Conservation (phyloP, 92 coral and sea anemone species). For the Zoanthus sociatus region DNA sequence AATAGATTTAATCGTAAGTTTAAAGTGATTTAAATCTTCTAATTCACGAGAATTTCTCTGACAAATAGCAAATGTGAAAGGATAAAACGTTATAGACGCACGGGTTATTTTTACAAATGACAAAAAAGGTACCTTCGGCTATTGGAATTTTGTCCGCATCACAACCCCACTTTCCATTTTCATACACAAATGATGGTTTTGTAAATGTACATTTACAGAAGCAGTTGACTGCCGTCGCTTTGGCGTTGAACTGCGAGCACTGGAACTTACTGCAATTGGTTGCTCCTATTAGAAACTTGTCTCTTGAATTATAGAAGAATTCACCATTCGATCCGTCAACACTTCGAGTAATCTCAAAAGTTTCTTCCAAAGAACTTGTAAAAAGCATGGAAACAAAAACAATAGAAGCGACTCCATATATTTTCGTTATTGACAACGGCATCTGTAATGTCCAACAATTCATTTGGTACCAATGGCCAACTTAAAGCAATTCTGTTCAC, state of each 20-base stretch:
- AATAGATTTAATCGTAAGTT: neutral
- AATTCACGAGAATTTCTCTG: neutral
- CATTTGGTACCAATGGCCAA: neutral
- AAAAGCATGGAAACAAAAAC: neutral
- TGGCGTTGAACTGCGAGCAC: neutral
- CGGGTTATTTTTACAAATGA: neutral
- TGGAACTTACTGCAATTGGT: neutral
- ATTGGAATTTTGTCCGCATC: neutral
- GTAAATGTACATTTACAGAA: slow-evolving; percentile 1
- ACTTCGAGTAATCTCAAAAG: neutral
- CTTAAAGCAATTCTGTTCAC: too few species aligned
- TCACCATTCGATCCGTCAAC: neutral
- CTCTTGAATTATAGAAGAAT: neutral
- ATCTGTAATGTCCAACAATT: neutral
- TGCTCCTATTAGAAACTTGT: neutral
- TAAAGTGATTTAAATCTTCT: too few species aligned
- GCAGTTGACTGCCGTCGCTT: neutral
- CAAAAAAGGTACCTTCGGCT: neutral
- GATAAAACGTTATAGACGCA: too few species aligned
- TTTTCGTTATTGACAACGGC: neutral
- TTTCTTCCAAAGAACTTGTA: neutral
- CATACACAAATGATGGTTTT: slow-evolving; percentile 18
- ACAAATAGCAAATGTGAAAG: neutral
- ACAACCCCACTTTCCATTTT: slow-evolving; percentile 23
- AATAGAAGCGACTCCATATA: neutral